Evolutionary conservation across 2,888 invertebrate genomes (phyloP).

Genomic region (Nezara viridula): DNA sequence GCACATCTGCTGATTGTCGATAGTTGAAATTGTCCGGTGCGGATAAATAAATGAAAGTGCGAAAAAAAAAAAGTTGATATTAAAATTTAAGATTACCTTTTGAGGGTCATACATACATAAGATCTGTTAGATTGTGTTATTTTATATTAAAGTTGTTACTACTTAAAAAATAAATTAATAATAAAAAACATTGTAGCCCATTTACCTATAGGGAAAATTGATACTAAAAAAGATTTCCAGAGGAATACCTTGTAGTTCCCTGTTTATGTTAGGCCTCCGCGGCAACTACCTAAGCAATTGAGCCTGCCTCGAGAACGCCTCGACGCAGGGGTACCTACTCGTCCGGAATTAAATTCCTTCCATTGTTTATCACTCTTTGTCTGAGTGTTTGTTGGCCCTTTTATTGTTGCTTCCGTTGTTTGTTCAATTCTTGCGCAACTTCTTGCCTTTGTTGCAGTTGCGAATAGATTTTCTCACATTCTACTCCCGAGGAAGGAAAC

Average conservation of each 20-base stretch:
- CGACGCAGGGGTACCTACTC: not conserved
- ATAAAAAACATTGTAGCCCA: too few species aligned
- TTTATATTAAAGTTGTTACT: too few species aligned
- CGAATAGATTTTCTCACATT: not conserved
- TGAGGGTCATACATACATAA: too few species aligned
- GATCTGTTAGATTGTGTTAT: too few species aligned
- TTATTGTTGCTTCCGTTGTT: not conserved
- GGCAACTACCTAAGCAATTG: not conserved
- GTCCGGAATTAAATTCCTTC: conserved; percentile 30
- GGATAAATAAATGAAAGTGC: too few species aligned
- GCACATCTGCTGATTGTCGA: too few species aligned
- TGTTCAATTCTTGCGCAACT: not conserved
- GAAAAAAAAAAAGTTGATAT: too few species aligned
- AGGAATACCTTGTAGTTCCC: not conserved
- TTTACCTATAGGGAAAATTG: not conserved
- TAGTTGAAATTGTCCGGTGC: too few species aligned
- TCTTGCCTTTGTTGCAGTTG: not conserved
- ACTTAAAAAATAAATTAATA: too few species aligned
- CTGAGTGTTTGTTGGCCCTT: not conserved
- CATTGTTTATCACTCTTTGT: conserved; percentile 34
- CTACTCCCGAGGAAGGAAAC: not conserved
- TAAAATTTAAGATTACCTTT: too few species aligned
- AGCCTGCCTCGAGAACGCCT: not conserved
- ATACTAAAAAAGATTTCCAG: not conserved
- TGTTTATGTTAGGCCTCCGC: not conserved